Evolutionary conservation across 2,888 invertebrate species (phyloP).

Genomic region (Rhopalosiphum nymphaeae): DNA sequence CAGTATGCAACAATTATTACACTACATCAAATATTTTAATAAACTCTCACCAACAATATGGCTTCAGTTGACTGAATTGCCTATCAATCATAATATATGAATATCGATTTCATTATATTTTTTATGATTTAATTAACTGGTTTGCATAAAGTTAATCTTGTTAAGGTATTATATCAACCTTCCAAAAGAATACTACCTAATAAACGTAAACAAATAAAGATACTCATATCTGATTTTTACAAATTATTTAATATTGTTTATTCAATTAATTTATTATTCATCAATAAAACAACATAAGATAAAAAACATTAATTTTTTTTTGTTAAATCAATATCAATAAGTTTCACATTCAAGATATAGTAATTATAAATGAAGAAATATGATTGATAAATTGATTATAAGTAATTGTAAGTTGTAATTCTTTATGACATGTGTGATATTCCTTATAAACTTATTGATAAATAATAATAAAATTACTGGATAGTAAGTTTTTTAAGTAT

Average conservation of each 20-base stretch:
- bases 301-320: not conserved
- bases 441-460: not conserved
- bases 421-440: not conserved
- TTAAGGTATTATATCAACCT: not conserved
- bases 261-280: not conserved
- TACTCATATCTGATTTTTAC: not conserved
- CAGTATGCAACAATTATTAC: not conserved
- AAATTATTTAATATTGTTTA: not conserved
- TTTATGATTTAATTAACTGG: not conserved
- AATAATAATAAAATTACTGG: not conserved
- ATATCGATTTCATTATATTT: not conserved
- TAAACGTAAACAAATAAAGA: constrained; percentile 15
- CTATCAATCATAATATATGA: constrained; percentile 5
- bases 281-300: not conserved
- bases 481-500: not conserved
- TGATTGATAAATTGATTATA: too few species aligned
- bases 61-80: constrained; percentile 4
- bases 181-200: constrained; percentile 31
- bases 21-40: constrained; percentile 26
- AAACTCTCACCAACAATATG: constrained; percentile 45
- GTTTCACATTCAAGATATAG: not conserved
- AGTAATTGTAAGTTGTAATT: not conserved
- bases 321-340: not conserved
- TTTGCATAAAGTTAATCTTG: not conserved
- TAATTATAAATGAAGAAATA: too few species aligned